Conservation (phyloP, 2,797 vertebrate genomes). For the Sorex maritimensis region DNA sequence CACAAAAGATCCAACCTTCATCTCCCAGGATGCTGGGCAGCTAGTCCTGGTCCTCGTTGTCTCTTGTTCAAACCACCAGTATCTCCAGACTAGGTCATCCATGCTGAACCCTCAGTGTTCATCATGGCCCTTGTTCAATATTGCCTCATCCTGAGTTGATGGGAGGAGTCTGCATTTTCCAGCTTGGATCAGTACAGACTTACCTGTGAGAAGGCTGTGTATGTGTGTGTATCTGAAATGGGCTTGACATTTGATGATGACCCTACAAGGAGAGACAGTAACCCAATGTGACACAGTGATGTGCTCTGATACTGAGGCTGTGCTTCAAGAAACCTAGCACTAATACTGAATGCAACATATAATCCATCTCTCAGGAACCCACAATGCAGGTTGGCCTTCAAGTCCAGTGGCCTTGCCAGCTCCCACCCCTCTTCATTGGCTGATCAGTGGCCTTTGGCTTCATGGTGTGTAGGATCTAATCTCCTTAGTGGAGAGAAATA, state of each 20-base stretch:
- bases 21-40: not conserved
- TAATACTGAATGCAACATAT: not conserved
- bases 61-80: not conserved
- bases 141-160: not conserved
- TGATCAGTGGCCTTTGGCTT: not conserved
- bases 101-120: not conserved
- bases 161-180: not conserved
- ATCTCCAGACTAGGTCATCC: not conserved
- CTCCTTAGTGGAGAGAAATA: not conserved
- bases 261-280: not conserved
- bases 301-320: too few relatives aligned
- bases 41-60: not conserved
- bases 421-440: not conserved
- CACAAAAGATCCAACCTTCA: too few relatives aligned
- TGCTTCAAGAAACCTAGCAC: slow-evolving; percentile 27
- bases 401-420: too few relatives aligned
- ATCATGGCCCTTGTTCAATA: not conserved
- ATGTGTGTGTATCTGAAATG: not conserved
- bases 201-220: too few relatives aligned
- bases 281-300: not conserved
- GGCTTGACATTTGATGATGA: not conserved
- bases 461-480: too few relatives aligned
- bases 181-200: not conserved
- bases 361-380: slow-evolving; percentile 35
- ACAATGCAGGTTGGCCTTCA: too few relatives aligned